phyloP scores from a whole-genome alignment of 2,113 vertebrate genomes.

The Oreocharis arfaki region DNA sequence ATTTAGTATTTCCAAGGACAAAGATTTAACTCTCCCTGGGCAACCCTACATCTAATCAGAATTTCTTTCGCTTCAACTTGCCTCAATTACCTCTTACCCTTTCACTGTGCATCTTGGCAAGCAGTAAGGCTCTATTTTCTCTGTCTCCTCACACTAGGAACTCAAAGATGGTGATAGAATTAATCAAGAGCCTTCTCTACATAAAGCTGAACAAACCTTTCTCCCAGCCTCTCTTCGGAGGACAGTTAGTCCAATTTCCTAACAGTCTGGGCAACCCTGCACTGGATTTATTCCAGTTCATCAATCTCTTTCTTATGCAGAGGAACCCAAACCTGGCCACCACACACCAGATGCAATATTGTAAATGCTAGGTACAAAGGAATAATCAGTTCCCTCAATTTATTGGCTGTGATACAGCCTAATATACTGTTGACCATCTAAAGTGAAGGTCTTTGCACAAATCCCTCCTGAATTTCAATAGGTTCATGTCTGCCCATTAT shows the following conservation, averaged over 20 bases:
- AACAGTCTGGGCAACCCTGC: not conserved
- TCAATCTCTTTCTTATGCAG: not conserved
- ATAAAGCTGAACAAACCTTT: not conserved
- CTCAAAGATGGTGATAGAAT: not conserved
- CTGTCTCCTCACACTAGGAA: not conserved
- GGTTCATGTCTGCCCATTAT: not conserved
- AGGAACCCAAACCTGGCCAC: not conserved
- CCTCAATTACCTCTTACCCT: not conserved
- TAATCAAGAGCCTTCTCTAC: not conserved
- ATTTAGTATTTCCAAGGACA: not conserved
- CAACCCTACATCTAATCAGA: not conserved
- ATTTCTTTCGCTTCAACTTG: not conserved
- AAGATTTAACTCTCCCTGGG: not conserved
- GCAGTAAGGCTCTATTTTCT: not conserved
- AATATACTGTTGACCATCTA: not conserved
- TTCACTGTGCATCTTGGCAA: not conserved
- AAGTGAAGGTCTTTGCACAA: not conserved
- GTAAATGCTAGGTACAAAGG: not conserved
- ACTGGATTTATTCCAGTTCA: not conserved
- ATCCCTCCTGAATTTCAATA: not conserved
- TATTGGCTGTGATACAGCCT: not conserved
- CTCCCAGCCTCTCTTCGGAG: not conserved
- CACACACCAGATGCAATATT: not conserved
- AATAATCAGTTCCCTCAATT: not conserved
- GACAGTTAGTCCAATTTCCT: not conserved